These are phyloP conservation scores for Myotis planiceps DNA, from an alignment of 2,797 vertebrate species.

Conservation along the genomic window DNA sequence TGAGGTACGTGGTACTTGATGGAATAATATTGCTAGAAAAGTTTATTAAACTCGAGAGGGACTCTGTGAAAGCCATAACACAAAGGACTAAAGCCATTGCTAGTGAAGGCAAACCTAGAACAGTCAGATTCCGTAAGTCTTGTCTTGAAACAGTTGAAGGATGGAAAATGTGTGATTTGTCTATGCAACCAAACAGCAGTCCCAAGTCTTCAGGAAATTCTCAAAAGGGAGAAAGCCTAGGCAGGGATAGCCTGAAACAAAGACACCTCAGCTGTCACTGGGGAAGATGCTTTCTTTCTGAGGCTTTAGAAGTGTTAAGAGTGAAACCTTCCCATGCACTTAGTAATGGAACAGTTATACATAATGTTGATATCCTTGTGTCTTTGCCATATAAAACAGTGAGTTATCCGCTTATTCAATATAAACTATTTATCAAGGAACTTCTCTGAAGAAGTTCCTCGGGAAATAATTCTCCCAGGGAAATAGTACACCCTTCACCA, in stretches of 20 bases:
- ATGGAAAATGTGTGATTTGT: neutral
- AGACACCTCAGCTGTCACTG: neutral
- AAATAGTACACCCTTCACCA: constrained; percentile 43
- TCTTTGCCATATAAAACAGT: neutral
- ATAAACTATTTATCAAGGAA: neutral
- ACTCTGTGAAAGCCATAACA: neutral
- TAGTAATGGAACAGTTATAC: neutral
- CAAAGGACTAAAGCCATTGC: neutral
- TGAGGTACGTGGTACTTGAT: neutral
- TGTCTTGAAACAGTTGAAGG: neutral
- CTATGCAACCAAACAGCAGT: neutral
- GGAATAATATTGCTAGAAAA: neutral
- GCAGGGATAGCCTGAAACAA: neutral
- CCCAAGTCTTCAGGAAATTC: neutral
- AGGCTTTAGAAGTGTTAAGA: neutral
- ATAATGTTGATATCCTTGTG: neutral
- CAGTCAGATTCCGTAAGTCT: neutral
- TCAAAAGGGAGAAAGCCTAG: neutral
- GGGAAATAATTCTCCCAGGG: constrained; percentile 59
- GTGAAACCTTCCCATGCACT: neutral
- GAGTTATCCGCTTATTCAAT: neutral
- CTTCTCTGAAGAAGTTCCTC: constrained; percentile 38
- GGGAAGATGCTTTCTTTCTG: neutral
- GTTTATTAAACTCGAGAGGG: neutral
- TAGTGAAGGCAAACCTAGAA: neutral